Evolutionary conservation across 2,113 vertebrate species (phyloP).

Genomic region (Cisticola juncidis): DNA sequence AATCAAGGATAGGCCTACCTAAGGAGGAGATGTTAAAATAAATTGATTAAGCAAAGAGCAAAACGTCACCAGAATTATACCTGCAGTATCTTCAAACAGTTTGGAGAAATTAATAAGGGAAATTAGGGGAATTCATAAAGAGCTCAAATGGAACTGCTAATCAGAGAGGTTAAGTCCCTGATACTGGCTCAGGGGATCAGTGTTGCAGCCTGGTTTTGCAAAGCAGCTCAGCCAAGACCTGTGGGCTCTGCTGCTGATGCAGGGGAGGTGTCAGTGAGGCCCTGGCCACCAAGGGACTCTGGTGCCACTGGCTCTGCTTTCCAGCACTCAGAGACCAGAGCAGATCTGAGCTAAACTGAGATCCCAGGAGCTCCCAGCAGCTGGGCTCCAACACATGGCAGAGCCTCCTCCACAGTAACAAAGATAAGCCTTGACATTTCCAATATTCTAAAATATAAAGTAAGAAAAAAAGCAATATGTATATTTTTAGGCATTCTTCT

Average conservation of each 20-base stretch:
- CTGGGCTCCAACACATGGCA: neutral
- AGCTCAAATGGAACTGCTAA: neutral
- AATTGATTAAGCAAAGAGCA: neutral
- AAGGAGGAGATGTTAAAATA: neutral
- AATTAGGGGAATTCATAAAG: neutral
- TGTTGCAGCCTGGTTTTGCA: neutral
- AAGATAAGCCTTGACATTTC: constrained; percentile 16
- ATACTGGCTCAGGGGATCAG: rapidly evolving
- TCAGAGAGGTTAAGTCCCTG: neutral
- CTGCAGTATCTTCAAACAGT: neutral
- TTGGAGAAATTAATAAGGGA: neutral
- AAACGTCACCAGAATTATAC: neutral
- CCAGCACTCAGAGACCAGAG: neutral
- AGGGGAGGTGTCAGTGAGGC: neutral
- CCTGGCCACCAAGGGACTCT: neutral
- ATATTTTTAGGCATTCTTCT: constrained; percentile 9
- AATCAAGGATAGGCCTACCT: neutral
- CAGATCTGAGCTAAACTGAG: neutral
- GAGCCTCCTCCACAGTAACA: neutral
- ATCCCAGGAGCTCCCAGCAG: neutral
- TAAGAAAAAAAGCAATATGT: neutral
- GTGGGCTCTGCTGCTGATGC: neutral
- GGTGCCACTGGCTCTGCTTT: neutral
- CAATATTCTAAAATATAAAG: neutral
- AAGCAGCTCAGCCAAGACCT: neutral